These are phyloP conservation scores for Pseudobourletiella spinata DNA, from an alignment of 1,140 invertebrate species.

Conservation along the genomic window DNA sequence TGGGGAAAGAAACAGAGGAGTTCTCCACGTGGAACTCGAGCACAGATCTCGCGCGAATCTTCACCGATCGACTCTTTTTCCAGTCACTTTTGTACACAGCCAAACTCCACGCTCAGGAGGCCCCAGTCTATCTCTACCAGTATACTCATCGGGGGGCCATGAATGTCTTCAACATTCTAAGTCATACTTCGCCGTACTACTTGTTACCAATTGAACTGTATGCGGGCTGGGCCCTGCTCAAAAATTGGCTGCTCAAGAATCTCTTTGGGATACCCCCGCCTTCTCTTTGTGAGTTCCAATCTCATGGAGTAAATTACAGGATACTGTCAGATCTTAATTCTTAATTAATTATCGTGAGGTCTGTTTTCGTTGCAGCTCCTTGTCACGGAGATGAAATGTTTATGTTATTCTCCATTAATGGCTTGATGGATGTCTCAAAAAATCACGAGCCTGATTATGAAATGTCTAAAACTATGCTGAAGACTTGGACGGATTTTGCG, in stretches of 20 bases:
- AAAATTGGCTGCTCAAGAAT: not conserved
- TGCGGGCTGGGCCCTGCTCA: not conserved
- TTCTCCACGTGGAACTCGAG: not conserved
- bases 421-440: not conserved
- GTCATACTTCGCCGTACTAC: not conserved
- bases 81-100: constrained; percentile 3
- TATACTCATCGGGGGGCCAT: not conserved
- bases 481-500: constrained; percentile 14
- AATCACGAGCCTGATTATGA: not conserved
- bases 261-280: not conserved
- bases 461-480: constrained; percentile 13
- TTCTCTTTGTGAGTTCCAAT: not conserved
- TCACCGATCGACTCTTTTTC: constrained; percentile 15
- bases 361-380: not conserved
- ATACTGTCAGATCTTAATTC: not conserved
- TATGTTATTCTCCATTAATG: not conserved
- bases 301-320: not conserved
- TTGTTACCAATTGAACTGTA: not conserved
- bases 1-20: not conserved
- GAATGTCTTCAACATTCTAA: constrained; percentile 11
- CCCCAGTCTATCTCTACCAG: constrained; percentile 11
- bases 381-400: not conserved
- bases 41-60: constrained; percentile 4
- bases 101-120: not conserved
- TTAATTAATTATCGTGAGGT: not conserved